Conservation (phyloP, 2,113 vertebrate species). For the Vidua chalybeata region DNA sequence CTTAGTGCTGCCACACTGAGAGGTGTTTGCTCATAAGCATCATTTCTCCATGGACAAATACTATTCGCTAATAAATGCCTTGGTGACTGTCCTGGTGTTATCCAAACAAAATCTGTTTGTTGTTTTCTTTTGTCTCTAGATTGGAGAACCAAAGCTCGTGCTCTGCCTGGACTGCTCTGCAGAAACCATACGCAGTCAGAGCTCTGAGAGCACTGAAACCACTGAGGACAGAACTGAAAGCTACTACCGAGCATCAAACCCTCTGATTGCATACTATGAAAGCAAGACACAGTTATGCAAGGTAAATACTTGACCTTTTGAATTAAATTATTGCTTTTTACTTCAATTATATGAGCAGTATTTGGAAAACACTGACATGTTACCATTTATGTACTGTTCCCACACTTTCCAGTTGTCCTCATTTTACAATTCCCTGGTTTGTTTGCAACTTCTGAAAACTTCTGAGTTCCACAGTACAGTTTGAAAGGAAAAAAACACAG, state of each 20-base stretch:
- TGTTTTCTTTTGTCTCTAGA: constrained; percentile 65
- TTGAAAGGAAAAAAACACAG: not conserved
- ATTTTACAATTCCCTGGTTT: not conserved
- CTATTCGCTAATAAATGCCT: not conserved
- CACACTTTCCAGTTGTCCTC: not conserved
- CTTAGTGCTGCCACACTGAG: not conserved
- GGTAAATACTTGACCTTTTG: constrained; percentile 67
- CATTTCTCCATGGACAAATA: not conserved
- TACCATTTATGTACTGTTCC: not conserved
- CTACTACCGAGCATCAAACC: constrained; percentile 75
- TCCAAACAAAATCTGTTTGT: not conserved
- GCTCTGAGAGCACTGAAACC: not conserved
- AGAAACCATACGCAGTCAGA: constrained; percentile 79
- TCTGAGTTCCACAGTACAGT: not conserved
- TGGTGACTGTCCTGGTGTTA: not conserved
- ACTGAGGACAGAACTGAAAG: constrained; percentile 70
- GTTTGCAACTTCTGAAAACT: not conserved
- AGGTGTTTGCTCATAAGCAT: not conserved
- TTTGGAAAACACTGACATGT: not conserved
- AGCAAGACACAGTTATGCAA: constrained; percentile 78
- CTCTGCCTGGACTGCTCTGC: constrained; percentile 86
- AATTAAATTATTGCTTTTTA: not conserved
- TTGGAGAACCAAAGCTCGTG: constrained; percentile 84
- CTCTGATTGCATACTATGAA: constrained; percentile 81
- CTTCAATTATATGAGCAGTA: not conserved